phyloP scores from a whole-genome alignment of 2,113 vertebrate genomes.

The Smithornis capensis region DNA sequence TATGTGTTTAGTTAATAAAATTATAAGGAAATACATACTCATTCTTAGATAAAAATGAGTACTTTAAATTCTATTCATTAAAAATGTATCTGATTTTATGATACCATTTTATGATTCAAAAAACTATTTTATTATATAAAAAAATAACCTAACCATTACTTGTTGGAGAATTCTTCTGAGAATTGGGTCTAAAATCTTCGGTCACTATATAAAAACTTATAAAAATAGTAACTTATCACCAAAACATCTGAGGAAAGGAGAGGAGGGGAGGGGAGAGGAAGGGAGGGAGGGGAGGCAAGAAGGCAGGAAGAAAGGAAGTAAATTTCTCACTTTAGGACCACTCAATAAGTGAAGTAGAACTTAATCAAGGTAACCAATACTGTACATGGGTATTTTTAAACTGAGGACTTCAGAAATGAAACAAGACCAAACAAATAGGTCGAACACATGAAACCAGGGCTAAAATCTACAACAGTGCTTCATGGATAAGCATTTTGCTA shows the following conservation, averaged over 20 bases:
- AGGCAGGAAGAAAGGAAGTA: not conserved
- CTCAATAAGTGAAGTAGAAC: not conserved
- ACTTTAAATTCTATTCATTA: not conserved
- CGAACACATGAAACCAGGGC: not conserved
- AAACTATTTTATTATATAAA: not conserved
- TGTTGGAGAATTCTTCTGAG: not conserved
- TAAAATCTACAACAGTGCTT: not conserved
- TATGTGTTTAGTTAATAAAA: not conserved
- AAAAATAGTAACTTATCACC: not conserved
- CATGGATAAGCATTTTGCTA: not conserved
- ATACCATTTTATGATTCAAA: not conserved
- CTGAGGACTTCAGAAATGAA: not conserved
- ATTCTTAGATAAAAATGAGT: not conserved
- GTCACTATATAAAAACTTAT: not conserved
- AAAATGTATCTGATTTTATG: not conserved
- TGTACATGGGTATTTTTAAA: not conserved
- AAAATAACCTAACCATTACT: not conserved
- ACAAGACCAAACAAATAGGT: not conserved
- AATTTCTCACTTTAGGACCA: not conserved
- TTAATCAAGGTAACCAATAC: not conserved
- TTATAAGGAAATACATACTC: not conserved
- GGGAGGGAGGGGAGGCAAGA: too few relatives aligned
- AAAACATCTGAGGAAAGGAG: not conserved
- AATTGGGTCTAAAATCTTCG: not conserved
- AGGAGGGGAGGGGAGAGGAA: too few relatives aligned